Evolutionary conservation across 1,140 invertebrate genomes (phyloP), one percentile per base, ranked within the genome.

Genomic region (Drosophila bipectinata): DNA sequence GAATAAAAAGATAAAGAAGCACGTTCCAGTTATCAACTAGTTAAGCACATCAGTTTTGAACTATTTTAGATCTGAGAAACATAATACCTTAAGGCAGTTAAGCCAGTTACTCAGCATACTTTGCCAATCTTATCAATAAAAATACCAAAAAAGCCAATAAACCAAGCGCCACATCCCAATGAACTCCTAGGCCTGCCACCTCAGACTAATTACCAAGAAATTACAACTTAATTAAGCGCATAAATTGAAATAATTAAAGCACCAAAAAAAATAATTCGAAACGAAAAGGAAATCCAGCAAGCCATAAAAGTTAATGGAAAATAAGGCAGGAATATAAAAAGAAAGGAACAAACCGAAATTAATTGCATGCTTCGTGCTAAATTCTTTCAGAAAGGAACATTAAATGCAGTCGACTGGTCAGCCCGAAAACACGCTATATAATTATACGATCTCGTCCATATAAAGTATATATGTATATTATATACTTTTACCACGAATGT

Each of bases 331-430:
- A 26, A 9, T 34, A 44, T 48, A 41, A 37, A 18, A 14, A 28
- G 2, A 34, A 15, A 52, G 34, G 10, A 47, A 55, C 30, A 28
- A 15, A 68, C 48, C 37, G 0, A 74, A 79, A 69, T 73, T 84
- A 77, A 84, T 85, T 84, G 80, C 80, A 84, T 24, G 73, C 54
- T 67, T 66, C 60, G 81, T 85, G 81, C 69, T 87, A 78, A 87
- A 85, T 85, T 87, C 78, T 85, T 85, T 74, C 18, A 63, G 12
- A 66, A 67, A 32, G 51, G 44, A 57, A 39, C 67, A 71, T 71
- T 71, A 71, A 69, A 49, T 71, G 67, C 67, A 71, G 63, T 69
- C 52, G 26, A 69, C 41, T 55, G 63, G 82, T 61, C 78, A 77
- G 77, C 34, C 30, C 15, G 32, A 49, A 61, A 57, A 68, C 74